Conservation (phyloP, 2,888 invertebrate species). For the Eupsilia transversa region DNA sequence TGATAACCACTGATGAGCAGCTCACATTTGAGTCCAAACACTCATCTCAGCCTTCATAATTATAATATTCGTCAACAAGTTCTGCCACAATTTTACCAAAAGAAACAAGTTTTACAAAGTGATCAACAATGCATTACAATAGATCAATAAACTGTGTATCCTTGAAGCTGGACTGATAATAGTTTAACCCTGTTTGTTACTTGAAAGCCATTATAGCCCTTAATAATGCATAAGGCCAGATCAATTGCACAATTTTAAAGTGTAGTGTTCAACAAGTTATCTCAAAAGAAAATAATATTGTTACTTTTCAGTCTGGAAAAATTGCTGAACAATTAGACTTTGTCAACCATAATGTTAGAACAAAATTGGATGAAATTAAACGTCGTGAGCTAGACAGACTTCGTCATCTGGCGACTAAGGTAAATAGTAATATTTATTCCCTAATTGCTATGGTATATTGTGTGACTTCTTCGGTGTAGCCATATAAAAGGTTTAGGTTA, state of each 20-base stretch:
- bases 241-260: not conserved
- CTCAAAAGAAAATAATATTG: no score
- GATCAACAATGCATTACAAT: not conserved
- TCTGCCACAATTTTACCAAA: not conserved
- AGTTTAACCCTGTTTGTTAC: no score
- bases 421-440: slow-evolving; percentile 54
- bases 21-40: not conserved
- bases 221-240: not conserved
- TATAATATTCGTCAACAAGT: not conserved
- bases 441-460: not conserved
- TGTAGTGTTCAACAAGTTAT: no score
- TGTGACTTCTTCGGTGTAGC: not conserved
- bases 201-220: slow-evolving; percentile 4
- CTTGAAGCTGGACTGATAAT: not conserved
- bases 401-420: slow-evolving; percentile 92
- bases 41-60: not conserved
- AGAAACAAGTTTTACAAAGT: not conserved
- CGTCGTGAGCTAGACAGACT: slow-evolving; percentile 96
- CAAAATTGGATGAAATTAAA: slow-evolving; percentile 97
- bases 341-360: slow-evolving; percentile 96
- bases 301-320: slow-evolving; percentile 93
- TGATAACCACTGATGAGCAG: not conserved
- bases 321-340: slow-evolving; percentile 97
- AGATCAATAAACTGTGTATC: not conserved
- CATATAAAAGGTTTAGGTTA: not conserved